Conservation (phyloP, 2,888 invertebrate species). For the Muschampia plurimacula region DNA sequence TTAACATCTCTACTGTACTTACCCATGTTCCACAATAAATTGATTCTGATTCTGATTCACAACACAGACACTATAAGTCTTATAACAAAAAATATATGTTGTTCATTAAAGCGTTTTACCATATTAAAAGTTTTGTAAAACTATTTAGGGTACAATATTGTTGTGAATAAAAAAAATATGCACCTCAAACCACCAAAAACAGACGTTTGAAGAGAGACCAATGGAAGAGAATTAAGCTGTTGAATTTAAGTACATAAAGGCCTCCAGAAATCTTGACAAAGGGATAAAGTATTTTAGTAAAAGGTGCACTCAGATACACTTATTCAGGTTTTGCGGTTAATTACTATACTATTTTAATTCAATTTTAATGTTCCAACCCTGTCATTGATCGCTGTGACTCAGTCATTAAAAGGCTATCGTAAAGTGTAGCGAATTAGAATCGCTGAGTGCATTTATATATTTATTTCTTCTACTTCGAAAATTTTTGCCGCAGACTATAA, state of each 20-base stretch:
- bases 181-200: too few species aligned
- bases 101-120: too few species aligned
- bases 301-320: neutral
- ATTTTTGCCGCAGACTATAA: neutral
- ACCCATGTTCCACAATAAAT: too few species aligned
- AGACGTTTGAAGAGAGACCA: too few species aligned
- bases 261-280: neutral
- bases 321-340: conserved; percentile 11
- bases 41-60: too few species aligned
- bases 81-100: too few species aligned
- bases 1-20: too few species aligned
- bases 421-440: conserved; percentile 33
- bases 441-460: conserved; percentile 25
- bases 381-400: conserved; percentile 27
- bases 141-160: too few species aligned
- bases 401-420: conserved; percentile 20
- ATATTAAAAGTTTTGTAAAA: too few species aligned
- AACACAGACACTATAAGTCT: too few species aligned
- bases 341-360: conserved; percentile 25
- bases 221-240: neutral
- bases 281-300: neutral
- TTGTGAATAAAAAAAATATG: too few species aligned
- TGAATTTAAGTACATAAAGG: neutral
- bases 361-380: conserved; percentile 26
- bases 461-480: neutral